phyloP scores from a whole-genome alignment of 2,888 invertebrate species.

The Pseudanteris insignis region DNA sequence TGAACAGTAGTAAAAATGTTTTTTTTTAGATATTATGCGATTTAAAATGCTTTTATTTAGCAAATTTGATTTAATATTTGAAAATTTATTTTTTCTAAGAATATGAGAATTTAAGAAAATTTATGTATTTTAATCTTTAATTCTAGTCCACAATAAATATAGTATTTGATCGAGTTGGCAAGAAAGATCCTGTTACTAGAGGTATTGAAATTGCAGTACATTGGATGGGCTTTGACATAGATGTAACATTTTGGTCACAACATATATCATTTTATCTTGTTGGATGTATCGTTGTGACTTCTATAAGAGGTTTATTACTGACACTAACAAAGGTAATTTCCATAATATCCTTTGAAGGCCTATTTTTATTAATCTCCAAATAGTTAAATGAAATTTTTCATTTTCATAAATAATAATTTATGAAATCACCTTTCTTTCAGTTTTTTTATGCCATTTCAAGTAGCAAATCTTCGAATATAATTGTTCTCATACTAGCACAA shows the following conservation, averaged over 20 bases:
- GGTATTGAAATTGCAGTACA: constrained; percentile 96
- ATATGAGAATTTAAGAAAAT: background rate
- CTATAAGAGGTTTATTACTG: constrained; percentile 92
- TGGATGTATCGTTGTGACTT: constrained; percentile 97
- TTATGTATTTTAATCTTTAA: constrained; percentile 18
- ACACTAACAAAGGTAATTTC: constrained; percentile 90
- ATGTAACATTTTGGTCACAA: constrained; percentile 99
- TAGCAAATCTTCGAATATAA: constrained; percentile 97
- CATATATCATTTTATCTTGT: constrained; percentile 97
- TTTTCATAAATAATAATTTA: background rate
- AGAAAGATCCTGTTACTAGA: constrained; percentile 96
- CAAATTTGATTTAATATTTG: too few species aligned
- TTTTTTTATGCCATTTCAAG: constrained; percentile 99
- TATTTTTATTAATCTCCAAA: too few species aligned
- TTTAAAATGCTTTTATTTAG: too few species aligned
- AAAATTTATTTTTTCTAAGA: too few species aligned
- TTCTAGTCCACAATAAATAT: constrained; percentile 96
- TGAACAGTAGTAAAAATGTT: background rate
- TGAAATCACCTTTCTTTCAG: constrained; percentile 70
- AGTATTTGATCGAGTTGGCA: constrained; percentile 97
- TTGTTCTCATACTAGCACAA: constrained; percentile 95
- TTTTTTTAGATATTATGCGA: too few species aligned
- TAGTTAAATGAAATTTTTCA: too few species aligned
- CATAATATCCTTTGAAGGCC: too few species aligned
- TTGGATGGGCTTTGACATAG: constrained; percentile 95